These are phyloP conservation scores for Chlorops oryzae DNA, from an alignment of 1,140 invertebrate species.

Conservation along the genomic window DNA sequence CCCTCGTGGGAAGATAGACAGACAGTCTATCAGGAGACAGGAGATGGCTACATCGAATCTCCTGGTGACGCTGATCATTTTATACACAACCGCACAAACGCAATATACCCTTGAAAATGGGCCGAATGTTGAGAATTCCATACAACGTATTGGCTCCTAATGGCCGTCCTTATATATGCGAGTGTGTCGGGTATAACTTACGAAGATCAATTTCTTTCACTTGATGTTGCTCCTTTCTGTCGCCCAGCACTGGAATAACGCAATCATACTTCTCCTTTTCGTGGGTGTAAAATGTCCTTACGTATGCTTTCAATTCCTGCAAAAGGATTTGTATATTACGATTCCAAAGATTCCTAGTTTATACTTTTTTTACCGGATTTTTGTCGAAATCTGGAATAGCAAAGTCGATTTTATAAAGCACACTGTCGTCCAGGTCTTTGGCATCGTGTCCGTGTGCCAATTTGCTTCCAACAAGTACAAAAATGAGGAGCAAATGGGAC, in stretches of 20 bases:
- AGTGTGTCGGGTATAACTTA: conserved; percentile 24
- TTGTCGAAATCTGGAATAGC: conserved; percentile 53
- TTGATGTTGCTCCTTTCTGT: conserved; percentile 53
- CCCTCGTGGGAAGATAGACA: too few relatives aligned
- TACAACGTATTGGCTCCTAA: too few relatives aligned
- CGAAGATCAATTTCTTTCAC: conserved; percentile 60
- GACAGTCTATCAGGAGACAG: too few relatives aligned
- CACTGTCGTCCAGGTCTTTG: conserved; percentile 73
- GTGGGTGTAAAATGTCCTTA: conserved; percentile 56
- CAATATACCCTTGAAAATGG: too few relatives aligned
- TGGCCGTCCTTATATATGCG: neutral
- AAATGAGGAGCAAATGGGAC: too few relatives aligned
- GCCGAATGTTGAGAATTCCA: too few relatives aligned
- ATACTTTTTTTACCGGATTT: conserved; percentile 28
- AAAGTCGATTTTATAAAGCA: conserved; percentile 77
- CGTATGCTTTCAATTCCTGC: conserved; percentile 51
- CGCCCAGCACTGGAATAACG: conserved; percentile 61
- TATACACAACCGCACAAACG: too few relatives aligned
- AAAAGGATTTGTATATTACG: conserved; percentile 5
- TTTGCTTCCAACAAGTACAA: neutral
- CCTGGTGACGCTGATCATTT: too few relatives aligned
- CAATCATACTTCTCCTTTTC: conserved; percentile 70
- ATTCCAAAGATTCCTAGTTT: too few relatives aligned
- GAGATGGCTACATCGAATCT: too few relatives aligned
- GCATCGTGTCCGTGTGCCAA: conserved; percentile 50